Percentiles rank a stretch among this genome's conserved stretches.
phyloP scores from a whole-genome alignment of 2,113 vertebrate genomes.

The Brachypteracias leptosomus region DNA sequence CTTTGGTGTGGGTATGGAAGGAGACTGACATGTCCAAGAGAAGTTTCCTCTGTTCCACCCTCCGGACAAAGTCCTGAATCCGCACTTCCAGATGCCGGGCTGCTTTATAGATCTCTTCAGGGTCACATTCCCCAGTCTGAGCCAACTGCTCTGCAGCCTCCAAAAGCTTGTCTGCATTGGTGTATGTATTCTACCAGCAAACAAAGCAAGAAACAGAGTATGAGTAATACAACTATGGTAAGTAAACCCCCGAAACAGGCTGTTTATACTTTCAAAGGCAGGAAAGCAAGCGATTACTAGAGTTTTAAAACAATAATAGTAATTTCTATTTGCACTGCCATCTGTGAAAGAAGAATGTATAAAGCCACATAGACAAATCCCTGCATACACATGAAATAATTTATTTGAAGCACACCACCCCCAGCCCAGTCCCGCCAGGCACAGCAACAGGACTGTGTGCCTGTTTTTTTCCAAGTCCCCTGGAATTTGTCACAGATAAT shows the following conservation, averaged over 20 bases:
- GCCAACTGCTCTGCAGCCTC: slow-evolving; percentile 97
- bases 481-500: slow-evolving; percentile 63
- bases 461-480: slow-evolving; percentile 43
- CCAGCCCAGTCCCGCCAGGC: slow-evolving; percentile 16
- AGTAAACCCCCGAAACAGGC: background rate
- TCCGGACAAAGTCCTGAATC: slow-evolving; percentile 96
- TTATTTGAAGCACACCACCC: slow-evolving; percentile 10
- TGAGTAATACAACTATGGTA: slow-evolving; percentile 30
- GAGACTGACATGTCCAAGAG: slow-evolving; percentile 98
- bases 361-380: background rate
- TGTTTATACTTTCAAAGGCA: background rate
- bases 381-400: background rate
- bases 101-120: slow-evolving; percentile 99
- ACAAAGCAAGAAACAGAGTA: slow-evolving; percentile 65
- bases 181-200: slow-evolving; percentile 92
- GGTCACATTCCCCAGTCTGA: slow-evolving; percentile 97
- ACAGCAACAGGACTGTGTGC: background rate
- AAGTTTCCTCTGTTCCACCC: slow-evolving; percentile 96
- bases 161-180: slow-evolving; percentile 97
- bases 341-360: background rate
- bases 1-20: slow-evolving; percentile 98
- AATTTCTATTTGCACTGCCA: background rate
- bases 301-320: slow-evolving; percentile 3
- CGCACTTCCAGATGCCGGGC: slow-evolving; percentile 97
- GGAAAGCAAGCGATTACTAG: slow-evolving; percentile 8